Evolutionary conservation across 2,113 vertebrate genomes (phyloP).

Genomic region (Eulemur macaco): DNA sequence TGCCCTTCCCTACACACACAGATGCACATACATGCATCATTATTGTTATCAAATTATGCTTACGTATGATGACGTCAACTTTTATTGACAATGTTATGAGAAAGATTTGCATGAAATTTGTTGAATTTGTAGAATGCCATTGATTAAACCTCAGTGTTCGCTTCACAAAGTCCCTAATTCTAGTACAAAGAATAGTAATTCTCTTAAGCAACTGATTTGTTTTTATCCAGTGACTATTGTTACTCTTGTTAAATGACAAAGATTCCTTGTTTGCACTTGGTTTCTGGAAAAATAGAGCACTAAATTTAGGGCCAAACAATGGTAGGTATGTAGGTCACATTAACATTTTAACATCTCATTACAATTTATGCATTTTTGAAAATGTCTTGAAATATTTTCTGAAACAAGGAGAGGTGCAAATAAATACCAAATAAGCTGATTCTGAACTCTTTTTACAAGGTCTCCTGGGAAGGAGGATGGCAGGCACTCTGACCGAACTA

Average conservation of each 20-base stretch:
- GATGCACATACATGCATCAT: neutral
- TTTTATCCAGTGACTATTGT: neutral
- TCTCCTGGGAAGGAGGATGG: neutral
- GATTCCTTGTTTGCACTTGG: neutral
- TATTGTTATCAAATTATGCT: neutral
- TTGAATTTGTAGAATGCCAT: neutral
- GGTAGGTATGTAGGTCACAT: neutral
- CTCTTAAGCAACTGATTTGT: neutral
- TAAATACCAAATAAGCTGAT: neutral
- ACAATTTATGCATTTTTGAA: neutral
- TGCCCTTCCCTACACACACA: neutral
- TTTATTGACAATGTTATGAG: neutral
- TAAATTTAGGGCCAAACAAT: neutral
- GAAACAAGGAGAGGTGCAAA: neutral
- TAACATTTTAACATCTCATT: neutral
- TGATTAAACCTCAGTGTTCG: neutral
- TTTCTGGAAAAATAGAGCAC: neutral
- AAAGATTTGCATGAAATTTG: neutral
- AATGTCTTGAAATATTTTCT: neutral
- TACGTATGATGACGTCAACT: neutral
- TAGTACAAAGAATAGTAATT: slow-evolving; percentile 20
- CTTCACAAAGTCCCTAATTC: neutral
- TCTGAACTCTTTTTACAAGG: neutral
- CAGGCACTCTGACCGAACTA: neutral
- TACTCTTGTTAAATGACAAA: neutral